Evolutionary conservation across 2,113 vertebrate genomes (phyloP), one percentile per base, ranked within the genome.

Genomic region (Pseudorasbora parva): DNA sequence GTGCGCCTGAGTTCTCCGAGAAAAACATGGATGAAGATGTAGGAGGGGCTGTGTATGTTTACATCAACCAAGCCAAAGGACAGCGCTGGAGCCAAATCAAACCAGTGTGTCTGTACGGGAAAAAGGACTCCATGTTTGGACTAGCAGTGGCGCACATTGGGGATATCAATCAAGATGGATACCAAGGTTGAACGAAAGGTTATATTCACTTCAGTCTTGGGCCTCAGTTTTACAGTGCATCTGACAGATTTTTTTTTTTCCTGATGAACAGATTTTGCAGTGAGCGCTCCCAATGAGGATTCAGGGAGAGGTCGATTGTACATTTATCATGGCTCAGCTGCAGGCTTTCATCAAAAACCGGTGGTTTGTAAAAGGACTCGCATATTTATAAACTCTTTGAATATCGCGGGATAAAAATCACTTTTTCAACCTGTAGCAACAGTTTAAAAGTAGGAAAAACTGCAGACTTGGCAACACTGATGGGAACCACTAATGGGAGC

Each of bases 101-200:
- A 64, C 95, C 95, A 4, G 71, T 95, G 23, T 92, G 93, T 83
- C 90, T 98, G 5, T 92, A 92, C 14, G 97, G 97, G 84, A 94
- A 89, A 5, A 93, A 90, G 9, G 94, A 95, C 62, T 98, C 97
- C 43, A 97, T 98, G 97, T 98, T 98, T 83, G 97, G 97, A 64
- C 92, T 97, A 2, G 93, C 96, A 1, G 97, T 98, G 51, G 96
- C 96, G 92, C 96, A 95, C 21, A 90, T 96, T 33, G 97, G 97
- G 8, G 97, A 98, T 43, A 1, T 97, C 85, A 97, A 98, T 92
- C 96, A 95, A 88, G 97, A 98, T 0, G 95, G 95, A 64, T 97
- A 94, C 37, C 92, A 93, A 89, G 97, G 97, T 97, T 47, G 14
- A 33, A 49, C 17, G 1, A 78, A 27, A 54, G 37, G 0, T 66